Evolutionary conservation across 1,140 invertebrate genomes (phyloP).

Genomic region (Achroia grisella): DNA sequence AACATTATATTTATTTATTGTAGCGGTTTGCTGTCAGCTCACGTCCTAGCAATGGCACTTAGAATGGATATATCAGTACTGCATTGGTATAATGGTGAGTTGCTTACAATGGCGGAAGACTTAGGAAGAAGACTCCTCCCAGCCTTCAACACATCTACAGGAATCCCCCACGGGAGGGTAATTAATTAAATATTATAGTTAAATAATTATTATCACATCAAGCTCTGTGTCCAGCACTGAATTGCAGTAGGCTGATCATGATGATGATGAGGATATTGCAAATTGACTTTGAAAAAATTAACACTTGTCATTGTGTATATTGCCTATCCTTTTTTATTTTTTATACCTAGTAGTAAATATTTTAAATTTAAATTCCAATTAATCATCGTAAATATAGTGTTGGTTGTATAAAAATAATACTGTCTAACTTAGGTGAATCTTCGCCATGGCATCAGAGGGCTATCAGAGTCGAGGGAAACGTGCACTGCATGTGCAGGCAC

Average conservation of each 20-base stretch:
- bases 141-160: conserved; percentile 98
- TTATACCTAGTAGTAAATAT: no score
- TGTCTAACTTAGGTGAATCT: conserved; percentile 87
- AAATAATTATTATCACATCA: no score
- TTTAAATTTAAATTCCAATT: no score
- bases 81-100: conserved; percentile 93
- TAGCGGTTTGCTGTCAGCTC: conserved; percentile 93
- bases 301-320: no score
- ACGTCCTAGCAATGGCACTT: conserved; percentile 90
- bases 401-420: background rate
- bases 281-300: no score
- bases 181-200: no score
- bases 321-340: no score
- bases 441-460: conserved; percentile 86
- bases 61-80: conserved; percentile 84
- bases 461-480: conserved; percentile 89
- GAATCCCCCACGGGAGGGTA: conserved; percentile 91
- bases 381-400: no score
- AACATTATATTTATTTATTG: conserved; percentile 29
- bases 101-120: conserved; percentile 93
- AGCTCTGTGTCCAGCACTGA: no score
- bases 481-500: conserved; percentile 99
- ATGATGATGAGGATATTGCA: no score
- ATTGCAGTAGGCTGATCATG: no score
- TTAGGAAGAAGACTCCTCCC: conserved; percentile 93